phyloP scores from a whole-genome alignment of 2,888 invertebrate genomes.

The Subacronicta megacephala region DNA sequence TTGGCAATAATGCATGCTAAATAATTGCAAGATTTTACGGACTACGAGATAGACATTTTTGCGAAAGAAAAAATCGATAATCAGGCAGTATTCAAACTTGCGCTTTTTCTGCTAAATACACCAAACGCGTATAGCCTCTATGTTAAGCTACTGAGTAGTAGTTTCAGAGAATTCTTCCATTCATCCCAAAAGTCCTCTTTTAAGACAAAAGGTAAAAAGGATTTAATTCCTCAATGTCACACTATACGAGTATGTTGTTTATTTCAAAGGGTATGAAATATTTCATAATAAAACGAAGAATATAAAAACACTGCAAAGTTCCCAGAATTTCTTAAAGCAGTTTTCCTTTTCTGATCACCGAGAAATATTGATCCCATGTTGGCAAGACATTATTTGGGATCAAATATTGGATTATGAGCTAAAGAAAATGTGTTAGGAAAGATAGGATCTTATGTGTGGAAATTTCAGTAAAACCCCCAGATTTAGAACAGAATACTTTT shows the following conservation, averaged over 20 bases:
- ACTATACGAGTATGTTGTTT: not conserved
- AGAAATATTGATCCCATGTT: conserved; percentile 12
- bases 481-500: not conserved
- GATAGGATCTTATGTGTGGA: not conserved
- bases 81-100: too few species aligned
- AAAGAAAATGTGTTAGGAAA: not conserved
- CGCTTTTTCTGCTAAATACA: too few species aligned
- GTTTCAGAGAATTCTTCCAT: too few species aligned
- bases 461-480: not conserved
- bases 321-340: conserved; percentile 11
- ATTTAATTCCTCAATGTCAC: not conserved
- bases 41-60: too few species aligned
- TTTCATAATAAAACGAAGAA: conserved; percentile 18
- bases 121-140: too few species aligned
- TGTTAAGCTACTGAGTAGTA: too few species aligned
- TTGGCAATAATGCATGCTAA: too few species aligned
- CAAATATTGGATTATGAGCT: conserved; percentile 16
- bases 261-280: conserved; percentile 18
- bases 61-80: too few species aligned
- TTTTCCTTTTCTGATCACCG: conserved; percentile 10
- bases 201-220: not conserved
- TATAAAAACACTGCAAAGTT: conserved; percentile 19
- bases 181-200: too few species aligned
- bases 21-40: too few species aligned
- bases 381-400: conserved; percentile 5